Percentiles rank a stretch among this genome's conserved stretches.
These are phyloP conservation scores for Drosophila setosimentum DNA, from an alignment of 2,888 invertebrate genomes.

Conservation along the genomic window DNA sequence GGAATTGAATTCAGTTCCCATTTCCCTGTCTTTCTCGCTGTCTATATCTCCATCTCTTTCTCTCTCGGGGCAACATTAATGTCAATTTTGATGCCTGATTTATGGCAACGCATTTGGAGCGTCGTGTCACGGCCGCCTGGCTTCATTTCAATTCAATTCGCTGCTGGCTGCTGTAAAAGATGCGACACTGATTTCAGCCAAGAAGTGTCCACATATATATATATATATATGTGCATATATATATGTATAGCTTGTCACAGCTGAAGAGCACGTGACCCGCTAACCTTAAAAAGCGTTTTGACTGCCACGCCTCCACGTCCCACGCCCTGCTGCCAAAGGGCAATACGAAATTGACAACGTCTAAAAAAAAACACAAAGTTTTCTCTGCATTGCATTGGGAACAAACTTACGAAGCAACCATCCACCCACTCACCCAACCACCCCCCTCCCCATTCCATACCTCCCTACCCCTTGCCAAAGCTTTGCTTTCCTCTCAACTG, in stretches of 20 bases:
- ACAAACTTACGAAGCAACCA: slow-evolving; percentile 2
- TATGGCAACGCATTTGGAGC: slow-evolving; percentile 70
- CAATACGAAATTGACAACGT: slow-evolving; percentile 75
- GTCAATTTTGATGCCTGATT: slow-evolving; percentile 78
- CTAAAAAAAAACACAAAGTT: slow-evolving; percentile 33
- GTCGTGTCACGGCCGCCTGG: slow-evolving; percentile 48
- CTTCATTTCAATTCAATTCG: slow-evolving; percentile 79
- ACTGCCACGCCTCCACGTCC: slow-evolving; percentile 15
- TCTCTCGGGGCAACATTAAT: slow-evolving; percentile 69
- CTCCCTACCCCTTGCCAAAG: background rate
- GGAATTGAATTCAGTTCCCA: slow-evolving; percentile 62
- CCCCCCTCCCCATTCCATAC: background rate
- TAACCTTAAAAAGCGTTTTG: slow-evolving; percentile 68
- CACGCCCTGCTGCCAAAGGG: slow-evolving; percentile 59
- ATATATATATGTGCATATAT: background rate
- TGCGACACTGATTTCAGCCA: slow-evolving; percentile 48
- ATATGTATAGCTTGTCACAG: slow-evolving; percentile 32
- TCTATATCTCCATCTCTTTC: slow-evolving; percentile 1
- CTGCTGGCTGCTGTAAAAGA: slow-evolving; percentile 30
- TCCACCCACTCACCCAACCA: background rate
- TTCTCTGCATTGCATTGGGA: slow-evolving; percentile 2
- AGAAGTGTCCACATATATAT: slow-evolving; percentile 13
- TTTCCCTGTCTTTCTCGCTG: background rate
- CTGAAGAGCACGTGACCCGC: slow-evolving; percentile 74
- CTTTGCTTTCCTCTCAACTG: slow-evolving; percentile 32